A percentile compares a stretch with the other conserved stretches of the same genome.
These are phyloP conservation scores for Hyles vespertilio DNA, from an alignment of 1,140 invertebrate species.

Conservation along the genomic window DNA sequence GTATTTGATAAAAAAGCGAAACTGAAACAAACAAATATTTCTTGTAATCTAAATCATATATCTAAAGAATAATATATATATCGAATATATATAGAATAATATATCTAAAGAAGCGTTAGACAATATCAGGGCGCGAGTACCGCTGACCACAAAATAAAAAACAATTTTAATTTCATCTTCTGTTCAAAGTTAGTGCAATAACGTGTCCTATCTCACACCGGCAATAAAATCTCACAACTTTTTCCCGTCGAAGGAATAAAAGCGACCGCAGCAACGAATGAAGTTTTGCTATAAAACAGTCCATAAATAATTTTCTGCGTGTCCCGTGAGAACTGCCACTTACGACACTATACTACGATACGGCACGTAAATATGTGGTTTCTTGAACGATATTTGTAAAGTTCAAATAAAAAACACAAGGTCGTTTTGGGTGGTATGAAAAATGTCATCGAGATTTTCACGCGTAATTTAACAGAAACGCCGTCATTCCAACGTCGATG, in stretches of 20 bases:
- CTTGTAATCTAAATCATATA: too few species aligned
- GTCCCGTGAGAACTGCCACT: conserved; percentile 62
- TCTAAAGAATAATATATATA: too few species aligned
- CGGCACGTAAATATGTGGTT: conserved; percentile 36
- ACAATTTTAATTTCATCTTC: conserved; percentile 65
- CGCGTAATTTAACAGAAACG: conserved; percentile 51
- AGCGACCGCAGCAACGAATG: conserved; percentile 69
- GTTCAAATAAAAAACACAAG: conserved; percentile 27
- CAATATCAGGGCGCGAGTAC: conserved; percentile 11
- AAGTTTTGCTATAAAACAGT: conserved; percentile 73
- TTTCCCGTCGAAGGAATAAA: conserved; percentile 71
- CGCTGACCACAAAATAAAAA: conserved; percentile 57
- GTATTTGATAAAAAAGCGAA: background rate
- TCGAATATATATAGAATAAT: too few species aligned
- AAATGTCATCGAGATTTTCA: conserved; percentile 46
- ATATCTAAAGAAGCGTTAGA: background rate
- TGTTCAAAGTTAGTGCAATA: conserved; percentile 67
- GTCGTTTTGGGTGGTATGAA: conserved; percentile 25
- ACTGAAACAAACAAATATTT: background rate
- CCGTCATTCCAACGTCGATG: conserved; percentile 35
- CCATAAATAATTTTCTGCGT: conserved; percentile 71
- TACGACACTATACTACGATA: conserved; percentile 38
- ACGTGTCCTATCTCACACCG: conserved; percentile 73
- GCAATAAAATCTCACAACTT: conserved; percentile 72
- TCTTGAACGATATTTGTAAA: conserved; percentile 12